Base-by-base conservation (phyloP, 2,888 invertebrate genomes). In the Ornithoptera priamus region DNA sequence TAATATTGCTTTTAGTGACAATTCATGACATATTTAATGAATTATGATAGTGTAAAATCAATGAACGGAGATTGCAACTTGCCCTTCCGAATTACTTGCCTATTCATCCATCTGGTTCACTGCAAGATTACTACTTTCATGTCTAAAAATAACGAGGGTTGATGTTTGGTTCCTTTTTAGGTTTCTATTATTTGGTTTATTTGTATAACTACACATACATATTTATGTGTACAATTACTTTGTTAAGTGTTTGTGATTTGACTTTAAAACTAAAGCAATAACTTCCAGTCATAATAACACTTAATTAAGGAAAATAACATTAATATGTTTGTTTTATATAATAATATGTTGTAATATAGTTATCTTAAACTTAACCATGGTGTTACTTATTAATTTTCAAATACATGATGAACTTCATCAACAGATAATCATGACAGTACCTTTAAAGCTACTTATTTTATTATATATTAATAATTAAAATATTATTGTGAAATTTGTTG, bases 61-160 rank as follows among this genome's bases (percentile, higher is more conserved):
- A 78, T 82, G 67, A 84, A 80, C 85, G 82, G 82, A 81, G 81
- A 85, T 78, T 83, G 82, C 80, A 79, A 87, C 85, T 89, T 88
- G 89, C 89, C 88, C 88, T 88, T 85, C 80, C 83, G 79, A 85
- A 82, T 80, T 78, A 85, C 89, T 87, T 89, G 89, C 88, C 87
- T 15, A 87, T 87, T 82, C 73, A 78, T 80, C 76, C 82, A 82
- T 77, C 77, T 80, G 81, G 81, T 78, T 80, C 76, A 74, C 84
- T 82, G 80, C 77, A 76, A 83, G 70, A 70, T 72, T 73, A 72
- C 62, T 72, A 79, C 80, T 78, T 82, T 80, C 81, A 73, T 74
- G 67, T 68, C 76, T 76, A 77, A 75, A 71, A 68, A 76, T 75
- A 76, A 50, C 50, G 71, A 68, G 76, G 75, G 76, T 73, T 75